Conservation (phyloP, 2,113 vertebrate genomes). For the Charadrius vociferus region DNA sequence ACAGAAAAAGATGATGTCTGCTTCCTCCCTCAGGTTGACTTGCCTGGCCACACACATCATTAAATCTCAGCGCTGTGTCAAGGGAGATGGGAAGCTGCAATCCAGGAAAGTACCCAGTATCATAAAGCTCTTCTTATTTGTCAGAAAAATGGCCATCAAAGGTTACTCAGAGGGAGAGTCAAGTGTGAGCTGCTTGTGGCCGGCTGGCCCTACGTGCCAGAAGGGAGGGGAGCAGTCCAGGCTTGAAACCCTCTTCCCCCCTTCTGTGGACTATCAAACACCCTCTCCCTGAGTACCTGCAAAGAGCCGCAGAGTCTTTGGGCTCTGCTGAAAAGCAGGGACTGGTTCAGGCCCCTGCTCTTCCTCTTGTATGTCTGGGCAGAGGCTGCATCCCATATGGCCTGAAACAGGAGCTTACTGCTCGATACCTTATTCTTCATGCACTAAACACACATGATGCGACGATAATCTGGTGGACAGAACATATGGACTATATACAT, state of each 20-base stretch:
- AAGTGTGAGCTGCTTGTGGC: not conserved
- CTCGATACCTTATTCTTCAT: not conserved
- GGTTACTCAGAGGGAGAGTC: not conserved
- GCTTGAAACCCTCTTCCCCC: not conserved
- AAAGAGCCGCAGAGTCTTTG: accelerated
- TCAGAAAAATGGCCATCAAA: not conserved
- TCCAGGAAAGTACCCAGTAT: not conserved
- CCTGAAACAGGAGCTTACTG: not conserved
- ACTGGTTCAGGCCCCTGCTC: not conserved
- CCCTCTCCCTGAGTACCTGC: not conserved
- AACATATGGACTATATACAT: not conserved
- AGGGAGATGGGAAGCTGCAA: not conserved
- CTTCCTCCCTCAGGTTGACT: not conserved
- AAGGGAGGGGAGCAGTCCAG: not conserved
- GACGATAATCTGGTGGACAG: not conserved
- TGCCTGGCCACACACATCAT: not conserved
- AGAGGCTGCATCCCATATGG: not conserved
- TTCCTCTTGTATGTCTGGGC: not conserved
- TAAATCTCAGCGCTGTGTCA: not conserved
- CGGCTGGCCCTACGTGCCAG: not conserved
- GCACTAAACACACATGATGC: not conserved
- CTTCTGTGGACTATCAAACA: not conserved
- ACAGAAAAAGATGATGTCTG: not conserved
- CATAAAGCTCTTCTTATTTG: not conserved
- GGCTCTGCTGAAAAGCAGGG: not conserved